These are phyloP conservation scores for Typhlichthys eigenmanni DNA, from an alignment of 2,797 vertebrate genomes.

Conservation along the genomic window DNA sequence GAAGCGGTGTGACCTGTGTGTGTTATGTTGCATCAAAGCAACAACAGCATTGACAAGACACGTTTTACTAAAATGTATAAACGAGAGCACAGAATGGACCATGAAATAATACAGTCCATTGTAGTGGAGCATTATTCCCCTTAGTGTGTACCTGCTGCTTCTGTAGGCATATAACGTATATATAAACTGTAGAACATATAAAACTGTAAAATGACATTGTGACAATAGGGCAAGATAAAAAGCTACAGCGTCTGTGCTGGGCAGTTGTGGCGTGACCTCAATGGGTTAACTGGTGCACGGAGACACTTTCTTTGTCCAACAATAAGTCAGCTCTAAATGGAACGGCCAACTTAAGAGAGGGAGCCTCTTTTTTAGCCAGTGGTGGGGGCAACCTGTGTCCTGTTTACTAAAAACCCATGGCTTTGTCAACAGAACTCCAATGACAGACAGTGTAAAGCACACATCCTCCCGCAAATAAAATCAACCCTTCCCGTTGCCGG, in stretches of 20 bases:
- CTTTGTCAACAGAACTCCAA: slow-evolving; percentile 66
- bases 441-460: slow-evolving; percentile 53
- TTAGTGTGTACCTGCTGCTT: slow-evolving; percentile 68
- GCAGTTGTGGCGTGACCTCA: slow-evolving; percentile 67
- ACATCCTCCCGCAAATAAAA: slow-evolving; percentile 70
- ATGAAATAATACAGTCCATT: slow-evolving; percentile 70
- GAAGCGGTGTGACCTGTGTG: slow-evolving; percentile 51
- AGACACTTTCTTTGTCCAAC: slow-evolving; percentile 43
- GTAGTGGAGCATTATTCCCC: slow-evolving; percentile 70
- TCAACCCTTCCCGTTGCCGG: slow-evolving; percentile 58
- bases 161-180: slow-evolving; percentile 58
- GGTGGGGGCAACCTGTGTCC: slow-evolving; percentile 43
- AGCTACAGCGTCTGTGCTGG: slow-evolving; percentile 55
- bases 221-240: slow-evolving; percentile 60
- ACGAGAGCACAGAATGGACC: slow-evolving; percentile 69
- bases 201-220: slow-evolving; percentile 61
- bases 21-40: slow-evolving; percentile 67
- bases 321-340: slow-evolving; percentile 40
- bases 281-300: slow-evolving; percentile 49
- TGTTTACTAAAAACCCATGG: slow-evolving; percentile 56
- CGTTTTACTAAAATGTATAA: slow-evolving; percentile 49
- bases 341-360: slow-evolving; percentile 20
- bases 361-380: slow-evolving; percentile 50
- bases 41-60: slow-evolving; percentile 57
- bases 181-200: slow-evolving; percentile 9